Conservation (phyloP, 2,888 invertebrate genomes). For the Clusia tigrina region DNA sequence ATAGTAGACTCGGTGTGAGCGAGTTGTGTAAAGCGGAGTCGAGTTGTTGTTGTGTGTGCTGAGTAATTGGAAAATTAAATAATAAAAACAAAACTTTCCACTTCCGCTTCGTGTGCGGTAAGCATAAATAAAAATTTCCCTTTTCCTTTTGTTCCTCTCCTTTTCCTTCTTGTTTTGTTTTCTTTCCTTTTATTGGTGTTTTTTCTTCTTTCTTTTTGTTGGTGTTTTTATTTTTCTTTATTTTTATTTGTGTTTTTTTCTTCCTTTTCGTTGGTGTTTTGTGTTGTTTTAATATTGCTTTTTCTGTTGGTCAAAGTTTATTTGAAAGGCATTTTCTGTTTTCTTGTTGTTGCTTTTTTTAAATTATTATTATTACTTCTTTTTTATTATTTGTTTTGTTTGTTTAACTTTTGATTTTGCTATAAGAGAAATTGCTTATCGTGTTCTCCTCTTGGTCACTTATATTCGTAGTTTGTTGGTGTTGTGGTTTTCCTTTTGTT, state of each 20-base stretch:
- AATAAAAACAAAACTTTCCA: constrained; percentile 3
- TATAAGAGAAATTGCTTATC: not conserved
- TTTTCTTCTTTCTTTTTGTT: constrained; percentile 18
- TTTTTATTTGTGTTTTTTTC: too few relatives aligned
- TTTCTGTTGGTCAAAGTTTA: too few relatives aligned
- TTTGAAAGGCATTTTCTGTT: too few relatives aligned
- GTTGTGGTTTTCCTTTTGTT: not conserved
- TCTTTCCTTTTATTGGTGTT: constrained; percentile 29
- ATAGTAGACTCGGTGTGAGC: too few relatives aligned
- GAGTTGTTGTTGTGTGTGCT: too few relatives aligned
- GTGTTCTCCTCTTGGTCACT: constrained; percentile 11
- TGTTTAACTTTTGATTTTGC: constrained; percentile 6
- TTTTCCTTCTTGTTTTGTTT: constrained; percentile 16
- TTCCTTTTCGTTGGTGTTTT: too few relatives aligned
- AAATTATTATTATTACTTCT: not conserved
- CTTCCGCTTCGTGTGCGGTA: constrained; percentile 3
- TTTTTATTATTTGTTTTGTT: not conserved
- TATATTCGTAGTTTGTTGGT: not conserved
- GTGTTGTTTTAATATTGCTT: too few relatives aligned
- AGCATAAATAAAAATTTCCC: constrained; percentile 5
- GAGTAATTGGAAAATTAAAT: not conserved
- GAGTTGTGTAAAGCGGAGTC: too few relatives aligned
- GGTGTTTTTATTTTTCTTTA: too few relatives aligned
- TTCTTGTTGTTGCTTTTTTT: constrained; percentile 28
- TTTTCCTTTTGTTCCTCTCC: not conserved